Percentiles rank a stretch among this genome's conserved stretches.
These are phyloP conservation scores for Diachasma alloeum DNA, from an alignment of 1,140 invertebrate genomes.

Conservation along the genomic window DNA sequence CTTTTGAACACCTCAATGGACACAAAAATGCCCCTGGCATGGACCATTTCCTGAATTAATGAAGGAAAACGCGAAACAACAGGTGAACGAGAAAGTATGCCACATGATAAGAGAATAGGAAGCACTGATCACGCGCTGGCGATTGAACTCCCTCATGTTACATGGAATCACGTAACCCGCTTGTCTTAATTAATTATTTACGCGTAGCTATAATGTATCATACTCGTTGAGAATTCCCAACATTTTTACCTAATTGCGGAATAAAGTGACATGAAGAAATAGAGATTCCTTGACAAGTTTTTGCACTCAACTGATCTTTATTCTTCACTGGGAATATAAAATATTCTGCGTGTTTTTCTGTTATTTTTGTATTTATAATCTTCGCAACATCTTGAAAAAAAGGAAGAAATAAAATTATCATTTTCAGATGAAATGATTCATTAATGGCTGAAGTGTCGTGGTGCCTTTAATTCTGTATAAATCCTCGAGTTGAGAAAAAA, in stretches of 20 bases:
- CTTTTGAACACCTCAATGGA: too few species aligned
- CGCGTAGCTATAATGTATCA: background rate
- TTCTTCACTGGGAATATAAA: too few species aligned
- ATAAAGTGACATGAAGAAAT: background rate
- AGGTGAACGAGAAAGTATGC: background rate
- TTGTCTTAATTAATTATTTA: constrained; percentile 14
- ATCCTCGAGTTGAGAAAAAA: background rate
- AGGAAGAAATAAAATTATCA: too few species aligned
- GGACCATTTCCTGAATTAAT: too few species aligned
- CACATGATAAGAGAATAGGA: constrained; percentile 9
- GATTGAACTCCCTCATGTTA: background rate
- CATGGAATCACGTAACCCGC: background rate
- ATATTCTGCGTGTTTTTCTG: too few species aligned
- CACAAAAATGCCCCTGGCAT: too few species aligned
- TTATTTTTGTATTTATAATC: too few species aligned
- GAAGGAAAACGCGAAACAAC: too few species aligned
- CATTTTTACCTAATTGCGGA: background rate
- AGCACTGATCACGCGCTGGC: constrained; percentile 9
- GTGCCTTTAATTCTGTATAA: background rate
- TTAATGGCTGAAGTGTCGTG: background rate
- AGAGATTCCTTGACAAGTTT: too few species aligned
- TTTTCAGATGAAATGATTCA: too few species aligned
- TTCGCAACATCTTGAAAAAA: too few species aligned
- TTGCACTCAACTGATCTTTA: too few species aligned
- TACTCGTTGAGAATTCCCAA: background rate